Base-by-base conservation (phyloP, 2,888 invertebrate species). In the Tricholauxania praeusta region DNA sequence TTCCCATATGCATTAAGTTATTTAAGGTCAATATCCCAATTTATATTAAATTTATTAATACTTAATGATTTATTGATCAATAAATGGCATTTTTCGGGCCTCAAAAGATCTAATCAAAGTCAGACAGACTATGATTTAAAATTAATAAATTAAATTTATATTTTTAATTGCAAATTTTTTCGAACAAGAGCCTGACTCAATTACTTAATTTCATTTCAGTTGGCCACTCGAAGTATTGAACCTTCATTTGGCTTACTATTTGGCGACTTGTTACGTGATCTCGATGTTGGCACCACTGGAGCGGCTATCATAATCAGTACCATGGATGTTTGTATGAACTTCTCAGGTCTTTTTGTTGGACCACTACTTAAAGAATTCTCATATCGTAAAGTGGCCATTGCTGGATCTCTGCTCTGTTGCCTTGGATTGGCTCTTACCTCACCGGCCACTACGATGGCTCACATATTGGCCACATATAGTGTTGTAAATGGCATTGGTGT, bases 241-340 rank as follows among this genome's bases (percentile, higher is more conserved):
- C 94, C 94, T 70, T 94, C 94, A 1, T 94, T 94, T 82, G 94
- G 94, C 62, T 88, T 94, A 68, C 89, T 94, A n/a, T 94, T 94
- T 84, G 92, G 93, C 79, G 93, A 94, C 84, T 88, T 93, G 52
- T 87, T 94, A 70, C 89, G 89, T 72, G 91, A 92, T 73, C 89
- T 94, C 49, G 89, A 90, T n/a, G 92, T 93, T 64, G 91, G 91
- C 78, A 94, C 94, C 1, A 93, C 93, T 0, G 93, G 93, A 59
- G 92, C 93, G 0, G 91, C 94, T 6, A 87, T 94, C 70, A 93
- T 94, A 79, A 92, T 93, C 88, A 93, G 94, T 86, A 91, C 92
- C 39, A 88, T 93, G 80, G 94, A 94, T 85, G 92, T 92, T 7
- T 92, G 92, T 80, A 92, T 93, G 84, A 94, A 94, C 83, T 93